A percentile compares a stretch with the other conserved stretches of the same genome.
Evolutionary conservation across 2,113 vertebrate genomes (phyloP).

Genomic region (Mormyrus iriodes): DNA sequence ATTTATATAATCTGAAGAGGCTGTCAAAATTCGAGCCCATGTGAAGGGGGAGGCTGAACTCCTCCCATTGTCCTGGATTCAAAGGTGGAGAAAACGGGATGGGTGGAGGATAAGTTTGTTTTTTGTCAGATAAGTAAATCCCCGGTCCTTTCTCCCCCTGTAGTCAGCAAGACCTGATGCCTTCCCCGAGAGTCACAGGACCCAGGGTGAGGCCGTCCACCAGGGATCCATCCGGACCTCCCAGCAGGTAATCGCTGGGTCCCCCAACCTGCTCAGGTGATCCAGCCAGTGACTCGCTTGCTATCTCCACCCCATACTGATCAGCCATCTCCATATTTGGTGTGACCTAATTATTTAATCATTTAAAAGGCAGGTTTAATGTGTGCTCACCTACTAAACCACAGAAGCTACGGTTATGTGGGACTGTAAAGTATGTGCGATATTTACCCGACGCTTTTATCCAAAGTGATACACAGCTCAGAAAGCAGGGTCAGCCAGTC

Average conservation of each 20-base stretch:
- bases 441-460: background rate
- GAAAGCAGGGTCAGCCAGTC: background rate
- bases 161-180: conserved; percentile 18
- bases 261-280: background rate
- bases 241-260: conserved; percentile 9
- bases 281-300: background rate
- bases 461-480: background rate
- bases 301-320: background rate
- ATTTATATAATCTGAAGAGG: background rate
- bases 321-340: background rate
- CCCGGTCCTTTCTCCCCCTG: background rate
- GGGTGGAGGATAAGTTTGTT: background rate
- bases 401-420: background rate
- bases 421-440: background rate
- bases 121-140: background rate
- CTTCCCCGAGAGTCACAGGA: background rate
- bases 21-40: background rate
- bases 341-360: background rate
- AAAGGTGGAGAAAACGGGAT: background rate
- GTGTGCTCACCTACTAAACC: background rate
- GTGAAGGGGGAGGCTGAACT: background rate
- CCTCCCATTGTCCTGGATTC: background rate
- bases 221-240: conserved; percentile 3
- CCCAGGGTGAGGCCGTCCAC: background rate
- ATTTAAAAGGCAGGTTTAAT: background rate